Conservation (phyloP, 2,113 vertebrate genomes). For the Entomyzon cyanotis region DNA sequence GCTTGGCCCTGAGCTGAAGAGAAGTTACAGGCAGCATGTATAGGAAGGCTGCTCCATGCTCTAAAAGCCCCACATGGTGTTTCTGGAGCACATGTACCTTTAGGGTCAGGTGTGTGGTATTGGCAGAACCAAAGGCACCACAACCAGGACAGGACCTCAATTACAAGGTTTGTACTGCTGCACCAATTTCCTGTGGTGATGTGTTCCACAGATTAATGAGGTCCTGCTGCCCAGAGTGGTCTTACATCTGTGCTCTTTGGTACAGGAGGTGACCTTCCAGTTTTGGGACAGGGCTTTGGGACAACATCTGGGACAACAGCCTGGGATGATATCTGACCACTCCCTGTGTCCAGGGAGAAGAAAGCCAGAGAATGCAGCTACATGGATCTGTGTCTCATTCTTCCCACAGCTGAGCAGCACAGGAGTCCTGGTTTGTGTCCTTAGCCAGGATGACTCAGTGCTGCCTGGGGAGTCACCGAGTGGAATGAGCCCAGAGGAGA, state of each 20-base stretch:
- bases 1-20: background rate
- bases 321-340: background rate
- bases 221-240: background rate
- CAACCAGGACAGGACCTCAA: background rate
- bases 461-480: background rate
- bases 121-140: background rate
- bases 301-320: background rate
- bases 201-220: background rate
- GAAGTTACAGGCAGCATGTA: accelerated
- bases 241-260: background rate
- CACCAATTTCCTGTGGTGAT: background rate
- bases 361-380: background rate
- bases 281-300: background rate
- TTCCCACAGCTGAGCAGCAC: background rate
- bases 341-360: background rate
- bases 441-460: background rate
- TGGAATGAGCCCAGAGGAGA: background rate
- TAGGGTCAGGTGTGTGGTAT: background rate
- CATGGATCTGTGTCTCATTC: accelerated
- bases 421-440: background rate
- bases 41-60: background rate
- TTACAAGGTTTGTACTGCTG: accelerated
- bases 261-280: accelerated
- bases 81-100: background rate
- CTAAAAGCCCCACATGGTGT: background rate